These are phyloP conservation scores for Maconellicoccus hirsutus DNA, from an alignment of 1,140 invertebrate genomes.

Conservation along the genomic window DNA sequence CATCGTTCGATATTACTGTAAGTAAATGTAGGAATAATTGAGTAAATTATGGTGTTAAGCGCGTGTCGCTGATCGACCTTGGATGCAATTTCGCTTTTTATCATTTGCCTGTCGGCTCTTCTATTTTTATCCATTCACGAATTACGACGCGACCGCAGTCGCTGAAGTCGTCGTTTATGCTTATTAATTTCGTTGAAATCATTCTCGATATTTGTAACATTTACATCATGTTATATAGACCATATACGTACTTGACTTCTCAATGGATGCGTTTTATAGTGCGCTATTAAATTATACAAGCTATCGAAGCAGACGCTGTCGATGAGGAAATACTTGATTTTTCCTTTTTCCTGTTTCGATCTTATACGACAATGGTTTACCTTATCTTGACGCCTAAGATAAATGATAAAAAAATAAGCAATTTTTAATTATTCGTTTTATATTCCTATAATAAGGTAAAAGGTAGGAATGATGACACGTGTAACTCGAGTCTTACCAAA, in stretches of 20 bases:
- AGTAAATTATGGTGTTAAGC: no score
- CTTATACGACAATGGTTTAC: conserved; percentile 90
- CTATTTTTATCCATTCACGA: no score
- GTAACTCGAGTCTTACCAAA: conserved; percentile 50
- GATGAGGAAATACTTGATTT: conserved; percentile 83
- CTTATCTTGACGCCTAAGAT: conserved; percentile 58
- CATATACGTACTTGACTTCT: conserved; percentile 49
- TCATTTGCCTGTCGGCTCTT: no score
- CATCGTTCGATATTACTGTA: conserved; percentile 26
- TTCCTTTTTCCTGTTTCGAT: conserved; percentile 74
- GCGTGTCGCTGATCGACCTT: no score
- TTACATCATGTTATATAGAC: not conserved
- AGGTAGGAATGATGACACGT: no score
- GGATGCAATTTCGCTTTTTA: no score
- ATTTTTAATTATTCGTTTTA: conserved; percentile 15
- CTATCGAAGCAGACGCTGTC: conserved; percentile 84
- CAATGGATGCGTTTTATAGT: conserved; percentile 76
- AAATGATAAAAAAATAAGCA: not conserved
- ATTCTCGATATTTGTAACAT: no score
- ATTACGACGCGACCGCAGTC: no score
- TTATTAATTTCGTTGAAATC: no score
- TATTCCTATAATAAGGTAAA: no score
- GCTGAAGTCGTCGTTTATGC: no score
- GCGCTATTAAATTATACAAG: conserved; percentile 80
- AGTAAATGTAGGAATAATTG: no score